These are phyloP conservation scores for Lasioglossum figueresi DNA, from an alignment of 2,888 invertebrate species.

Conservation along the genomic window DNA sequence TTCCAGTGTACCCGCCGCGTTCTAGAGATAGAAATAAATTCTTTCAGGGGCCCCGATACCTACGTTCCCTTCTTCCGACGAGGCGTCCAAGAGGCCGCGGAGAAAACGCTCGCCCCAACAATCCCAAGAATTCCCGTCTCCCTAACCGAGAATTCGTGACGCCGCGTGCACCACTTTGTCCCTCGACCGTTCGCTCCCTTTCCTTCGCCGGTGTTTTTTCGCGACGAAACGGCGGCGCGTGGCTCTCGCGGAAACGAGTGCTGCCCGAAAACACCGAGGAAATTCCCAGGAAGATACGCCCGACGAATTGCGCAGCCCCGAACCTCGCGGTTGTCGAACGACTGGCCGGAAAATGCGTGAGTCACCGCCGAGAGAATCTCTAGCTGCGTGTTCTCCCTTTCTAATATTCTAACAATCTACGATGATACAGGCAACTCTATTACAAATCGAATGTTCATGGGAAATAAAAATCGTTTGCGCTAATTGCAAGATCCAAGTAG, in stretches of 20 bases:
- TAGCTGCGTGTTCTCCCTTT: not conserved
- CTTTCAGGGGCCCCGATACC: constrained; percentile 37
- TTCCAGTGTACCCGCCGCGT: constrained; percentile 1
- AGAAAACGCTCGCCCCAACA: constrained; percentile 50
- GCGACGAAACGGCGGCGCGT: constrained; percentile 12
- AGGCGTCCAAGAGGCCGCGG: constrained; percentile 39
- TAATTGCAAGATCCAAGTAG: not conserved
- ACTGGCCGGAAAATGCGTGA: not conserved
- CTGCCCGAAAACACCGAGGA: constrained; percentile 10
- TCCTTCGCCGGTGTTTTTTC: constrained; percentile 31
- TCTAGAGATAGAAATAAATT: constrained; percentile 28
- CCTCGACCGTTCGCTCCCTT: constrained; percentile 34
- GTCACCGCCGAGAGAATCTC: not conserved
- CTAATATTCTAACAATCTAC: not conserved
- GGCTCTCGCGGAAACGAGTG: constrained; percentile 28
- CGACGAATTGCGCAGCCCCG: not conserved
- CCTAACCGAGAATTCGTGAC: constrained; percentile 53
- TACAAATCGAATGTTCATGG: not conserved
- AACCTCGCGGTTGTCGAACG: not conserved
- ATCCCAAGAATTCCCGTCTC: constrained; percentile 67
- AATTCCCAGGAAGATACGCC: constrained; percentile 2
- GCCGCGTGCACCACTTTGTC: constrained; percentile 44
- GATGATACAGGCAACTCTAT: not conserved
- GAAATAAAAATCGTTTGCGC: no score
- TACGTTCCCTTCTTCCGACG: constrained; percentile 27